phyloP scores from a whole-genome alignment of 2,797 vertebrate species.

The Anableps anableps region DNA sequence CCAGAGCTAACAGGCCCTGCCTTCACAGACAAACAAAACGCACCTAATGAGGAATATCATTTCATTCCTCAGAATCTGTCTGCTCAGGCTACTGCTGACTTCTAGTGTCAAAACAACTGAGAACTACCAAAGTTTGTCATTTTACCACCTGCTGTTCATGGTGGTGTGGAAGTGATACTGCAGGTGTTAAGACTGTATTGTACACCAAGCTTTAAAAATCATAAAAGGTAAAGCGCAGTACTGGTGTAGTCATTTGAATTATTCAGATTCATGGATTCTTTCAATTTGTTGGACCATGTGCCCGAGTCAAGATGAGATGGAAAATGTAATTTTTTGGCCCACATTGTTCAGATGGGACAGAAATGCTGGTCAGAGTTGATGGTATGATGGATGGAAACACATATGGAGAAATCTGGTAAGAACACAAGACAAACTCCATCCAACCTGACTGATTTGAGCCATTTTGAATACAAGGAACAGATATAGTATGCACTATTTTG shows the following conservation, averaged over 20 bases:
- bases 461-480: too few species aligned
- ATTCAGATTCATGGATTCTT: background rate
- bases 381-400: too few species aligned
- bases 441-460: too few species aligned
- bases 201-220: background rate
- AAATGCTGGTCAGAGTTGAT: too few species aligned
- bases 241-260: background rate
- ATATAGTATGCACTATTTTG: too few species aligned
- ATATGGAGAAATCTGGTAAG: too few species aligned
- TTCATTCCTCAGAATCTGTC: background rate
- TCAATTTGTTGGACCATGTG: background rate
- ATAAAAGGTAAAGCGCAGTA: background rate
- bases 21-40: constrained; percentile 65
- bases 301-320: too few species aligned
- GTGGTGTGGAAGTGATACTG: too few species aligned
- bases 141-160: background rate
- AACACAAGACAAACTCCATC: too few species aligned
- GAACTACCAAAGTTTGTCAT: background rate
- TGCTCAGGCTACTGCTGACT: constrained; percentile 6
- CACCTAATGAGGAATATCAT: constrained; percentile 29
- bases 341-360: too few species aligned
- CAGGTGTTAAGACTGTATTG: background rate
- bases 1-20: constrained; percentile 76
- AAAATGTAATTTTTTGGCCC: too few species aligned
- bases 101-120: background rate